phyloP scores from a whole-genome alignment of 2,113 vertebrate species.

The Tenrec ecaudatus region DNA sequence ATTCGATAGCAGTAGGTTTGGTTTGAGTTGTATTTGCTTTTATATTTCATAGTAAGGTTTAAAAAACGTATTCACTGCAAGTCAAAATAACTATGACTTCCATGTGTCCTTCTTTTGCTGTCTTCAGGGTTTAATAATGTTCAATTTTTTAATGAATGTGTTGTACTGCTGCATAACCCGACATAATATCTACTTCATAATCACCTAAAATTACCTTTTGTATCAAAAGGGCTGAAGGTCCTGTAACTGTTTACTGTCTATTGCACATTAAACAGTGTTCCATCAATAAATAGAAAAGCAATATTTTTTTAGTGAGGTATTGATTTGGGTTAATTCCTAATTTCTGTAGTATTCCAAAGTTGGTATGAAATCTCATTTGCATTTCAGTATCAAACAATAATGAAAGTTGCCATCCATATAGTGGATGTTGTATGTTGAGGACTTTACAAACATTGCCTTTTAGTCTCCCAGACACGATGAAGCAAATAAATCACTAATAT shows the following conservation, averaged over 20 bases:
- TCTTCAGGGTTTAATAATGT: not conserved
- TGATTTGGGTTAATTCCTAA: not conserved
- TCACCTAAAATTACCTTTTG: not conserved
- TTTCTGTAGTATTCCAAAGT: slow-evolving; percentile 1
- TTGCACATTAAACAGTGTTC: not conserved
- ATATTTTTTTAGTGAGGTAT: not conserved
- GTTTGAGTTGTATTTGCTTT: not conserved
- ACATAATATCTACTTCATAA: not conserved
- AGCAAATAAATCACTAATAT: not conserved
- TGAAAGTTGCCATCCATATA: not conserved
- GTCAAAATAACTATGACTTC: not conserved
- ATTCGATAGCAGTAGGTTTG: no score
- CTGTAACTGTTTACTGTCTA: not conserved
- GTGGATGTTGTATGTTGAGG: not conserved
- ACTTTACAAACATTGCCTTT: not conserved
- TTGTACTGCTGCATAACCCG: not conserved
- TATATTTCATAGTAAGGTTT: not conserved
- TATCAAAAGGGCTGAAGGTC: not conserved
- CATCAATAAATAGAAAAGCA: not conserved
- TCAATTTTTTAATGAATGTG: not conserved
- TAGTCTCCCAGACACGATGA: not conserved
- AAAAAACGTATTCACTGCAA: not conserved
- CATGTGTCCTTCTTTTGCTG: not conserved
- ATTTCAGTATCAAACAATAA: not conserved
- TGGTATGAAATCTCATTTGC: not conserved